Evolutionary conservation across 2,888 invertebrate species (phyloP).

Genomic region (Atherix ibis): DNA sequence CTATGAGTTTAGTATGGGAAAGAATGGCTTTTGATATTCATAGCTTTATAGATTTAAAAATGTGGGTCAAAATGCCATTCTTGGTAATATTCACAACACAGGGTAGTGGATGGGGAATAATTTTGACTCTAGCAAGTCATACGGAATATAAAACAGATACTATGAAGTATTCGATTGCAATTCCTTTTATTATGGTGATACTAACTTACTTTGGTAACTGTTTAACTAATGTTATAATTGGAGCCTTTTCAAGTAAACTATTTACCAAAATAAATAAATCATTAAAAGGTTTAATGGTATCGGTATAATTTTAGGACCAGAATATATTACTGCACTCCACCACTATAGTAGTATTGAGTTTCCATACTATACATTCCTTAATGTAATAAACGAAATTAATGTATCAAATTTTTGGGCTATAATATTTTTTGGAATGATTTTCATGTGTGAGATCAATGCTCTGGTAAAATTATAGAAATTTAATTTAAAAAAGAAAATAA

Average conservation of each 20-base stretch:
- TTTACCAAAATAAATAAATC: no score
- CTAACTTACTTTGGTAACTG: background rate
- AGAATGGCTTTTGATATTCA: no score
- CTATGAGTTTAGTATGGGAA: no score
- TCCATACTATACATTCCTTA: slow-evolving; percentile 36
- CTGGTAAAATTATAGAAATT: no score
- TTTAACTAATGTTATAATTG: background rate
- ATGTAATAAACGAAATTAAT: slow-evolving; percentile 46
- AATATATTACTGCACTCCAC: no score
- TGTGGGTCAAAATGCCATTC: no score
- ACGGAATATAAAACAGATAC: slow-evolving; percentile 59
- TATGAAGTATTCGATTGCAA: slow-evolving; percentile 24
- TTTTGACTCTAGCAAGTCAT: slow-evolving; percentile 68
- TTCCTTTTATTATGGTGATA: background rate
- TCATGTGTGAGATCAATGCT: slow-evolving; percentile 40
- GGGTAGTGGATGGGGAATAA: slow-evolving; percentile 71
- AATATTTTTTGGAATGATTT: slow-evolving; percentile 59
- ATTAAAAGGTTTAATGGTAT: no score
- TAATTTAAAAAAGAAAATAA: no score
- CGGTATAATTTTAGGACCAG: background rate
- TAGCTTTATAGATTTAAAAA: no score
- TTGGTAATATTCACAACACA: slow-evolving; percentile 72
- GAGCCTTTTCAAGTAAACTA: slow-evolving; percentile 1
- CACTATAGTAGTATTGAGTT: slow-evolving; percentile 49
- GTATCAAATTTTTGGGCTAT: slow-evolving; percentile 59